phyloP scores from a whole-genome alignment of 2,888 invertebrate genomes.

The Parelbella ahira region DNA sequence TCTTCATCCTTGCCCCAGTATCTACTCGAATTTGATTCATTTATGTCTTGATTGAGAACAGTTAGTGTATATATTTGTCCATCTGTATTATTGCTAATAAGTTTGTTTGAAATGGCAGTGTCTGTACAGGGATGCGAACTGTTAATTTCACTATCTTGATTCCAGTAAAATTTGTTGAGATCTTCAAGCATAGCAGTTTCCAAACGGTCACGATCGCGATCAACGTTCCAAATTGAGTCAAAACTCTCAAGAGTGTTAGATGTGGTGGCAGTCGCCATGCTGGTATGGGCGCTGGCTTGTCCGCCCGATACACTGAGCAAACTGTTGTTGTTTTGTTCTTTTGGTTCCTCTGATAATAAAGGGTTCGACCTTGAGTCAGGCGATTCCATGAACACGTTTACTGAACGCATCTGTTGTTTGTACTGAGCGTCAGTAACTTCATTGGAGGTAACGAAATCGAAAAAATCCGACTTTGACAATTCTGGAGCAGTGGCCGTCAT shows the following conservation, averaged over 20 bases:
- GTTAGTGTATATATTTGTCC: conserved; percentile 92
- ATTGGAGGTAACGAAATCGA: conserved; percentile 92
- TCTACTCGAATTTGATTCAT: conserved; percentile 82
- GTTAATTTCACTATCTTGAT: conserved; percentile 82
- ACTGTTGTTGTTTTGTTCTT: conserved; percentile 83
- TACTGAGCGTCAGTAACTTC: conserved; percentile 86
- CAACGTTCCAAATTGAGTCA: conserved; percentile 84
- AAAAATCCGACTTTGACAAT: conserved; percentile 92
- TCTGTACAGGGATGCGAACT: conserved; percentile 72
- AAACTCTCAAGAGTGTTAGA: conserved; percentile 75
- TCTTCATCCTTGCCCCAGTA: conserved; percentile 85
- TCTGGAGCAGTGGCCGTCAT: conserved; percentile 92
- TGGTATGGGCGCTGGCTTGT: conserved; percentile 46
- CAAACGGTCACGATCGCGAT: conserved; percentile 86
- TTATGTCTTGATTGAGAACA: conserved; percentile 89
- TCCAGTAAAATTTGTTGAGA: conserved; percentile 92
- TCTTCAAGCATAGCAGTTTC: conserved; percentile 90
- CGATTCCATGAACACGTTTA: conserved; percentile 84
- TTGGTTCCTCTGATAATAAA: conserved; percentile 73
- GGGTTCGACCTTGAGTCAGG: conserved; percentile 75
- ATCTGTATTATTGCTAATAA: conserved; percentile 83
- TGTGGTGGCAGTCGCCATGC: conserved; percentile 60
- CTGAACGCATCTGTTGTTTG: conserved; percentile 84
- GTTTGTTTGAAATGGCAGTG: conserved; percentile 73
- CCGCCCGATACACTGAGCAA: conserved; percentile 59